Evolutionary conservation across 1,140 invertebrate species (phyloP).

Genomic region (Hyles vespertilio): DNA sequence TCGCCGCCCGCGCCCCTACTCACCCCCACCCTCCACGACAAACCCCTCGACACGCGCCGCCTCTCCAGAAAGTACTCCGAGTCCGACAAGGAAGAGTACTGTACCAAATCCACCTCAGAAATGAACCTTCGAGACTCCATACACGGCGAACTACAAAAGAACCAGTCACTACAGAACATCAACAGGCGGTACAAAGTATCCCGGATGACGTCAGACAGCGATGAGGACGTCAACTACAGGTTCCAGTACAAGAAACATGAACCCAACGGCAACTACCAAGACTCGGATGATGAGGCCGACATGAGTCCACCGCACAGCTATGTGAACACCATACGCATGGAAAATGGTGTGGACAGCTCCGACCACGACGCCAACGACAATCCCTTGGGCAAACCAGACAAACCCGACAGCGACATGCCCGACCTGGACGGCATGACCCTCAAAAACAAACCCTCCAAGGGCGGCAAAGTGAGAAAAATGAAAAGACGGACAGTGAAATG

Average conservation of each 20-base stretch:
- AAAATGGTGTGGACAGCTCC: conserved; percentile 55
- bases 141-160: conserved; percentile 51
- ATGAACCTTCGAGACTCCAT: conserved; percentile 45
- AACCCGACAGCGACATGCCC: conserved; percentile 43
- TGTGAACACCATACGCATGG: conserved; percentile 38
- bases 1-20: conserved; percentile 29
- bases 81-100: conserved; percentile 61
- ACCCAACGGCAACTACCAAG: conserved; percentile 53
- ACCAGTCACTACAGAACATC: conserved; percentile 68
- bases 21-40: conserved; percentile 7
- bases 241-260: conserved; percentile 51
- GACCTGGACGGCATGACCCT: conserved; percentile 55
- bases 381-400: conserved; percentile 21
- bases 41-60: conserved; percentile 16
- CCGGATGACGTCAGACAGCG: conserved; percentile 41
- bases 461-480: conserved; percentile 55
- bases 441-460: conserved; percentile 44
- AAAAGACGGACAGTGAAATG: conserved; percentile 68
- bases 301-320: conserved; percentile 25
- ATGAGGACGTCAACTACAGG: conserved; percentile 51
- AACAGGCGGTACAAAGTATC: conserved; percentile 35
- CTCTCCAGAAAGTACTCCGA: conserved; percentile 49
- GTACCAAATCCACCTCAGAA: conserved; percentile 56
- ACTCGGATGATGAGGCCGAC: conserved; percentile 47
- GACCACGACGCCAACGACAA: conserved; percentile 60